Percentiles rank a stretch among this genome's conserved stretches.
phyloP scores from a whole-genome alignment of 2,113 vertebrate species.

The Pelecanus crispus region DNA sequence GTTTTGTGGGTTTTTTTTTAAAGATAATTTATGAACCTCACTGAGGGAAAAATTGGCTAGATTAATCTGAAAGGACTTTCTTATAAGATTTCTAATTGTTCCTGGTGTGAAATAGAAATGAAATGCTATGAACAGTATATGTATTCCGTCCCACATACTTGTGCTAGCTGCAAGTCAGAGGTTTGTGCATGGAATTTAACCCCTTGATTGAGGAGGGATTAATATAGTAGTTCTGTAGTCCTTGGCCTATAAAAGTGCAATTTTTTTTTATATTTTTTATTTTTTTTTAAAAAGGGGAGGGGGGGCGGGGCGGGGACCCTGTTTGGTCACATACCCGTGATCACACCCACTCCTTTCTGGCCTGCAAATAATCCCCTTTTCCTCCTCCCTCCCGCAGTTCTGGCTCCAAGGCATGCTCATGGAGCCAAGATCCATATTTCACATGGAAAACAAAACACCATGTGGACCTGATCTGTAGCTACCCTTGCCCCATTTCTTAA shows the following conservation, averaged over 20 bases:
- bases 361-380: background rate
- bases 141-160: background rate
- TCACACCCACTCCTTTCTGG: background rate
- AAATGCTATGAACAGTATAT: background rate
- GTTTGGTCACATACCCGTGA: background rate
- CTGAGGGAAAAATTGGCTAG: background rate
- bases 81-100: background rate
- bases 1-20: background rate
- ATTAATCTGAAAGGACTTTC: background rate
- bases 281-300: background rate
- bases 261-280: background rate
- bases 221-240: background rate
- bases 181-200: background rate
- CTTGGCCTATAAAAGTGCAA: background rate
- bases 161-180: background rate
- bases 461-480: background rate
- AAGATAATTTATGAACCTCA: background rate
- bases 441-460: background rate
- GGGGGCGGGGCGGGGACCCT: rapidly evolving
- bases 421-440: background rate
- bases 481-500: background rate
- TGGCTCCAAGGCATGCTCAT: background rate
- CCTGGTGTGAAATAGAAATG: background rate
- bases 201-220: background rate
- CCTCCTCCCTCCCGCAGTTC: background rate